These are phyloP conservation scores for Squalus acanthias DNA, from an alignment of 2,797 vertebrate species.

Conservation along the genomic window DNA sequence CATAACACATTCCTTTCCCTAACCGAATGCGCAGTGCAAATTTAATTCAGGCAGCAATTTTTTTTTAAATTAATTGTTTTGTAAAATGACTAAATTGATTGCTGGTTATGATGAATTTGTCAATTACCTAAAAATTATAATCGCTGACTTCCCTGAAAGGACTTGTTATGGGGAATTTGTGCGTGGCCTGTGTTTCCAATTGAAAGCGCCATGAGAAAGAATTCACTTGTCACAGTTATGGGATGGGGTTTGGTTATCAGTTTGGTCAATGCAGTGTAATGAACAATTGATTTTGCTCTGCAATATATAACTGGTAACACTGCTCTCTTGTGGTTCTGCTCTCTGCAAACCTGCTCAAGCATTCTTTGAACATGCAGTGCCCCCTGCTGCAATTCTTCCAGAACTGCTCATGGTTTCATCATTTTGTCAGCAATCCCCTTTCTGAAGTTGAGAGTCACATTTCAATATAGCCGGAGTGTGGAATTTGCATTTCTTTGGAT, in stretches of 20 bases:
- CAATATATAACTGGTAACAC: background rate
- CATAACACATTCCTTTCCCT: background rate
- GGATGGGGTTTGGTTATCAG: background rate
- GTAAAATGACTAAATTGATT: background rate
- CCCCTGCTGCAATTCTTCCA: background rate
- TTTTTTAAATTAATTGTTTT: background rate
- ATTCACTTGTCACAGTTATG: background rate
- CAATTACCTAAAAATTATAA: background rate
- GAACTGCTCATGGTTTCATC: background rate
- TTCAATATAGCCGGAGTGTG: too few relatives aligned
- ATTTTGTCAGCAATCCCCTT: background rate
- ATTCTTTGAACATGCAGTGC: background rate
- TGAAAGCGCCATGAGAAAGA: background rate
- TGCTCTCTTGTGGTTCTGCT: background rate
- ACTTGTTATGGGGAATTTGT: background rate
- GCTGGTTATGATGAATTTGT: background rate
- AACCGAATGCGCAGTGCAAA: background rate
- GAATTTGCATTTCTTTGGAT: background rate
- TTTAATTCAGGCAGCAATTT: background rate
- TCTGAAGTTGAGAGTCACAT: background rate
- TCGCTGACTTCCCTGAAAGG: background rate
- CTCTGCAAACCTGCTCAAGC: background rate
- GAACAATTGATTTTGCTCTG: constrained; percentile 30
- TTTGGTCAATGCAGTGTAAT: constrained; percentile 9
- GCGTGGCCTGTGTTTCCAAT: background rate